Conservation (phyloP, 2,113 vertebrate species). For the Gnathonemus echidnorhynchus region DNA sequence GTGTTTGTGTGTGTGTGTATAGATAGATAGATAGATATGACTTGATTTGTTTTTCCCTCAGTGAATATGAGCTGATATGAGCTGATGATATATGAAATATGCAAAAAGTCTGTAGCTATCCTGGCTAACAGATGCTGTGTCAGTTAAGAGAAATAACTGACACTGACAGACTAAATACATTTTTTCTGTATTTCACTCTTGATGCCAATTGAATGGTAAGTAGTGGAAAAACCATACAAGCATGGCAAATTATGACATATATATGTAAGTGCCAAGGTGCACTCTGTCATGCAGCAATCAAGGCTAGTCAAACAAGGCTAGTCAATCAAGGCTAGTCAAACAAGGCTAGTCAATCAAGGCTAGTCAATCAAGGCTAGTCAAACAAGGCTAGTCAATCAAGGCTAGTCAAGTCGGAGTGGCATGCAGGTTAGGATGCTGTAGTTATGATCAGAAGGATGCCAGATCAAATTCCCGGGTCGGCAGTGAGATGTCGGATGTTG, state of each 20-base stretch:
- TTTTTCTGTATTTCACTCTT: not conserved
- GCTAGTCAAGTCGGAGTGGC: not conserved
- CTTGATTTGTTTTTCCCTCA: not conserved
- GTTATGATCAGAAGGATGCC: not conserved
- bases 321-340: not conserved
- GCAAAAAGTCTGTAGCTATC: not conserved
- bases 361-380: not conserved
- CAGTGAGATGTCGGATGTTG: not conserved
- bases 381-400: not conserved
- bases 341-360: not conserved
- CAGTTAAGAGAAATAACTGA: not conserved
- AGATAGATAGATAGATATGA: no score
- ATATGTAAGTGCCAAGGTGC: not conserved
- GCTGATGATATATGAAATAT: not conserved
- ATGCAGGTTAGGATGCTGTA: not conserved
- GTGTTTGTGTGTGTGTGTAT: no score
- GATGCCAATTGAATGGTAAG: not conserved
- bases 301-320: not conserved
- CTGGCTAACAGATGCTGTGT: not conserved
- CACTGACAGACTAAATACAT: not conserved
- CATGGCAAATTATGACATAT: not conserved
- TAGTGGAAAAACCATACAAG: not conserved
- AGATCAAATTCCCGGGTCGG: not conserved
- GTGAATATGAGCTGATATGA: not conserved
- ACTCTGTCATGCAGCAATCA: not conserved